Evolutionary conservation across 2,113 vertebrate genomes (phyloP).

Genomic region (Mirounga angustirostris): DNA sequence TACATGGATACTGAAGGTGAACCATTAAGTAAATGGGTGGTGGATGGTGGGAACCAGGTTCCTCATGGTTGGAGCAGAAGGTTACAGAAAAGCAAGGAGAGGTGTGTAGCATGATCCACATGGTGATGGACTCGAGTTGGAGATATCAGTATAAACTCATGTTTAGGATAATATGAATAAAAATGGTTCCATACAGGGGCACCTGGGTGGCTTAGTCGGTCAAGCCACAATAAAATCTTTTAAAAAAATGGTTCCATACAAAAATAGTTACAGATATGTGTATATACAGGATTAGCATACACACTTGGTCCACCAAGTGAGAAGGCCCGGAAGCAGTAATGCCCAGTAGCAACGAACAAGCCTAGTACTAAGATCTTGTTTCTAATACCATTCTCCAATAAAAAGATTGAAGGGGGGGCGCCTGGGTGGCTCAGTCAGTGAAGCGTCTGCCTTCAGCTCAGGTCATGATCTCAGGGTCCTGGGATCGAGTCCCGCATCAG

Average conservation of each 20-base stretch:
- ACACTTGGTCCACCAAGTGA: rapidly evolving
- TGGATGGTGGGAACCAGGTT: rapidly evolving
- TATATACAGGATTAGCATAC: rapidly evolving
- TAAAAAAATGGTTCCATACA: rapidly evolving
- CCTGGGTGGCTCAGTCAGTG: no score
- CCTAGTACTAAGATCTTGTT: neutral
- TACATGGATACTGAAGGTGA: rapidly evolving
- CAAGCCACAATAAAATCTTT: neutral
- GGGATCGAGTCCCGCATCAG: neutral
- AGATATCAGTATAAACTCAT: neutral
- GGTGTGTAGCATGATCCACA: rapidly evolving
- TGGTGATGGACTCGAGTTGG: rapidly evolving
- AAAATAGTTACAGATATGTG: rapidly evolving
- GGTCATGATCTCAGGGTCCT: neutral
- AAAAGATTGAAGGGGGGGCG: neutral
- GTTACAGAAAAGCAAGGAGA: neutral
- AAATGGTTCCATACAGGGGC: neutral
- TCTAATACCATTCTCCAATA: neutral
- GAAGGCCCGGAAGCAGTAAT: neutral
- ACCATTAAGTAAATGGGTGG: neutral
- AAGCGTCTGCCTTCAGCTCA: neutral
- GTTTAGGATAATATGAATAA: no score
- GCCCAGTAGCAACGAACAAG: rapidly evolving
- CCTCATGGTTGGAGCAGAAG: rapidly evolving
- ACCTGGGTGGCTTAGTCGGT: neutral